Percentiles rank a stretch among this genome's conserved stretches.
phyloP scores from a whole-genome alignment of 2,888 invertebrate genomes.

The Eutolmus rufibarbis region DNA sequence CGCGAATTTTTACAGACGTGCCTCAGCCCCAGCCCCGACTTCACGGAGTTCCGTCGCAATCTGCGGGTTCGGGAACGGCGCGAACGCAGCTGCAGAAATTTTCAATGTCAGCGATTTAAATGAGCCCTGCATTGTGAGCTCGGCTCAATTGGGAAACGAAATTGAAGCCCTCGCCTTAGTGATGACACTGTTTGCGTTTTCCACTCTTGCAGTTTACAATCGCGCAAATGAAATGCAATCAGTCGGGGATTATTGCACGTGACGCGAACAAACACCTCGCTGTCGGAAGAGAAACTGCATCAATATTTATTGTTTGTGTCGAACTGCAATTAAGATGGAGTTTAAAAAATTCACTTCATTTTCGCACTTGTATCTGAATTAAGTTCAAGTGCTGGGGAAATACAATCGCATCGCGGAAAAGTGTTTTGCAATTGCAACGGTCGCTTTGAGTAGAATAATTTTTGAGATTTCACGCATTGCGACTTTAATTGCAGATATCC shows the following conservation, averaged over 20 bases:
- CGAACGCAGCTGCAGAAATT: not conserved
- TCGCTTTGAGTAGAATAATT: not conserved
- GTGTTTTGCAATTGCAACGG: not conserved
- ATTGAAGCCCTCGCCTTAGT: not conserved
- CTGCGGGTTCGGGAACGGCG: not conserved
- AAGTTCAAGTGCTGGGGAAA: not conserved
- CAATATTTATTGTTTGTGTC: not conserved
- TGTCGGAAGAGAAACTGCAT: not conserved
- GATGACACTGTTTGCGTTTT: slow-evolving; percentile 2
- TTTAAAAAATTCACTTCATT: not conserved
- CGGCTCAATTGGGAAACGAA: not conserved
- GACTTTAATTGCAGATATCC: not conserved
- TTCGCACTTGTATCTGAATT: not conserved
- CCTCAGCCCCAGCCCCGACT: not conserved
- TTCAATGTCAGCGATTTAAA: slow-evolving; percentile 26
- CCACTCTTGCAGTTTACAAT: not conserved
- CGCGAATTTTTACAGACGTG: slow-evolving; percentile 6
- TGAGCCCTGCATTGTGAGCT: not conserved
- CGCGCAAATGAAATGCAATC: not conserved
- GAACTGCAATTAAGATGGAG: not conserved
- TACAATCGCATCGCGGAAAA: not conserved
- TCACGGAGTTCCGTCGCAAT: not conserved
- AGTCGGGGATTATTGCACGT: not conserved
- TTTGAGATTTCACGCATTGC: not conserved
- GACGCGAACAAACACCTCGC: not conserved